A percentile compares a stretch with the other conserved stretches of the same genome.
These are phyloP conservation scores for Piliocolobus tephrosceles DNA, from an alignment of 2,113 vertebrate species.

Conservation along the genomic window DNA sequence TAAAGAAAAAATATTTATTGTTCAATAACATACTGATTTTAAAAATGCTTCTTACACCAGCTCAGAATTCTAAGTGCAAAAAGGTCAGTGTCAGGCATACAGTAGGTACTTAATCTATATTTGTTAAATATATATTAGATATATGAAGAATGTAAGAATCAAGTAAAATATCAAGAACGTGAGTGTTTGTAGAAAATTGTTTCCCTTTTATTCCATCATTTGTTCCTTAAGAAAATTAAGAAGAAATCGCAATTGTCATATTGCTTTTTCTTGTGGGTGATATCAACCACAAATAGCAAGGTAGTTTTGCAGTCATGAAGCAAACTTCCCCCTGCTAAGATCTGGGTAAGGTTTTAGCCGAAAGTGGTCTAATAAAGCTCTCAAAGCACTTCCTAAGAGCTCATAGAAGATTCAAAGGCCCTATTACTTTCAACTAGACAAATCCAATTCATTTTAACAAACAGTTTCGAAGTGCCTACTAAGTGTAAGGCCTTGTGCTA, in stretches of 20 bases:
- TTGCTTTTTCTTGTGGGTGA: conserved; percentile 6
- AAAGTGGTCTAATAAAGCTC: neutral
- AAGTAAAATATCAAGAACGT: neutral
- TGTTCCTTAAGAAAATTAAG: conserved; percentile 12
- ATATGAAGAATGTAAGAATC: neutral
- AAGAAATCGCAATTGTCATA: neutral
- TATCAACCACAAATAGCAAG: neutral
- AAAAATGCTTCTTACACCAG: neutral
- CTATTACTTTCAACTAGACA: neutral
- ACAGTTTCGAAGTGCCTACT: neutral
- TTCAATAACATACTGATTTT: conserved; percentile 12
- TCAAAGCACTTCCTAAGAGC: neutral
- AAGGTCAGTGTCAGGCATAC: neutral
- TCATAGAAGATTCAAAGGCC: neutral
- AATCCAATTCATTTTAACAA: neutral
- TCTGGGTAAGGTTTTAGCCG: neutral
- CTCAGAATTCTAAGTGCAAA: neutral
- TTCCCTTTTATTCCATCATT: neutral
- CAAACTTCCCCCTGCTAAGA: neutral
- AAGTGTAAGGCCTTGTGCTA: neutral
- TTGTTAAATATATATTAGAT: neutral
- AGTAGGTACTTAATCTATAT: neutral
- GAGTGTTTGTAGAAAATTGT: neutral
- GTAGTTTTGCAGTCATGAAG: neutral
- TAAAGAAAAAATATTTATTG: neutral